Conservation (phyloP, 2,797 vertebrate species). For the Enteromius mattozi region DNA sequence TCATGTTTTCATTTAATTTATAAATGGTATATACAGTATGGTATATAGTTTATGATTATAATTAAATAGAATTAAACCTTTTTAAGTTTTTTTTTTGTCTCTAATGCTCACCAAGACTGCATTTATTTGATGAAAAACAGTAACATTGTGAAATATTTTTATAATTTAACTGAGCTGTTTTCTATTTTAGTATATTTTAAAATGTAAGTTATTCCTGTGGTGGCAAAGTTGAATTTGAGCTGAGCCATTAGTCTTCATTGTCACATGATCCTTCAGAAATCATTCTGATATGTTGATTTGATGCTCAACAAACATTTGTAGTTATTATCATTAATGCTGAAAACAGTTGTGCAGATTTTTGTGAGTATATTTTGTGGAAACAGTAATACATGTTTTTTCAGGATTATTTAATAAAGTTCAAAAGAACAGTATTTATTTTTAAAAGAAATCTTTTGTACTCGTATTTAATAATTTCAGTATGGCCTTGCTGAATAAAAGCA, state of each 20-base stretch:
- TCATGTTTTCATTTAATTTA: not conserved
- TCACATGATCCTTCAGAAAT: not conserved
- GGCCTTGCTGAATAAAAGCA: not conserved
- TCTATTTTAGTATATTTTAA: not conserved
- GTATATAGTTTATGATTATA: not conserved
- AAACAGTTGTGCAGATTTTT: not conserved
- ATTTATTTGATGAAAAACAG: conserved; percentile 2
- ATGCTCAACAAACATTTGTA: not conserved
- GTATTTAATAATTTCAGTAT: not conserved
- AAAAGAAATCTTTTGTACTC: not conserved
- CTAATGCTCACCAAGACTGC: not conserved
- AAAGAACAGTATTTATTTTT: not conserved
- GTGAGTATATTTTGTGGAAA: not conserved
- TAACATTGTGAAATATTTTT: not conserved
- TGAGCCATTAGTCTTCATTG: not conserved
- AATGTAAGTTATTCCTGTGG: not conserved
- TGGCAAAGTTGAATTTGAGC: not conserved
- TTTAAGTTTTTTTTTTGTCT: not conserved
- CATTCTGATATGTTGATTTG: not conserved
- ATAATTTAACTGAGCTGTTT: not conserved
- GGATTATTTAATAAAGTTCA: not conserved
- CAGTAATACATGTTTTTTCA: too few species aligned
- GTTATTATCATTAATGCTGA: not conserved
- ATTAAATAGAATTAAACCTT: not conserved
- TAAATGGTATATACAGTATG: not conserved